Conservation (phyloP, 2,888 invertebrate genomes). For the Cosmia pyralina region DNA sequence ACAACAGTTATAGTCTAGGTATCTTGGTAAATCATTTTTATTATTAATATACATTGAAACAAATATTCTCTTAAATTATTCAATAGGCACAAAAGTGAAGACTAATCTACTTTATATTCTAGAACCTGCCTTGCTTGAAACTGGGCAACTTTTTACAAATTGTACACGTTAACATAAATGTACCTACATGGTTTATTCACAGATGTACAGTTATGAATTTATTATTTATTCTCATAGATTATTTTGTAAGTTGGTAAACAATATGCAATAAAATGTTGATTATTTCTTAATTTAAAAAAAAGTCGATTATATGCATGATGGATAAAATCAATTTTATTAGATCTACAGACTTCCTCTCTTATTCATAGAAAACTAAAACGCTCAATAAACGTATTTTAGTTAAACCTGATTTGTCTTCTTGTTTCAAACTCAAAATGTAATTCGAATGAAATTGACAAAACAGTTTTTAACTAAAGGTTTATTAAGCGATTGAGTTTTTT, state of each 20-base stretch:
- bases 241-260: slow-evolving; percentile 1
- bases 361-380: too few species aligned
- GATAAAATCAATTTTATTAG: not conserved
- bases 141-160: slow-evolving; percentile 61
- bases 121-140: slow-evolving; percentile 49
- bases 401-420: too few species aligned
- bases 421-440: too few species aligned
- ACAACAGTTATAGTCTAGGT: slow-evolving; percentile 10
- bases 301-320: not conserved
- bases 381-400: too few species aligned
- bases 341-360: not conserved
- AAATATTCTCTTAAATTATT: slow-evolving; percentile 61
- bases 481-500: too few species aligned
- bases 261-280: not conserved
- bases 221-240: not conserved
- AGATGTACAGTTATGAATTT: slow-evolving; percentile 37
- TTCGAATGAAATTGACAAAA: too few species aligned
- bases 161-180: slow-evolving; percentile 49
- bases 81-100: slow-evolving; percentile 69
- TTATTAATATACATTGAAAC: slow-evolving; percentile 63
- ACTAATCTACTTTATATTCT: slow-evolving; percentile 62
- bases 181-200: slow-evolving; percentile 57
- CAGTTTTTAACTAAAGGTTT: too few species aligned
- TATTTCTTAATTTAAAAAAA: not conserved
- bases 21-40: slow-evolving; percentile 58